Evolutionary conservation across 2,113 vertebrate species (phyloP).

Genomic region (Cinclus cinclus): DNA sequence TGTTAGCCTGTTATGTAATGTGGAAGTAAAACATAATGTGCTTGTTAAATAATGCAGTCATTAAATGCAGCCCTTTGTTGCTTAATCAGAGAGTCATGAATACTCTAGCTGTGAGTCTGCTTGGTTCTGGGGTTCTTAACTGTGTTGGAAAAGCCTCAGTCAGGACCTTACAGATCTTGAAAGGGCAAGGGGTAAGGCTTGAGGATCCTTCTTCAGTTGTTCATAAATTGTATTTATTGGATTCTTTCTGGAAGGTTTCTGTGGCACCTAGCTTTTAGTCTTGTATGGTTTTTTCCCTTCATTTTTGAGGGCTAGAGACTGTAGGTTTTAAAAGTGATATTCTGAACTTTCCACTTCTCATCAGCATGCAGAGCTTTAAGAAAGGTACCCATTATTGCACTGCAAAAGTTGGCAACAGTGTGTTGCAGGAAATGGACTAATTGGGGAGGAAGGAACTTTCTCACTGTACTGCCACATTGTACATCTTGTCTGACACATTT

Average conservation of each 20-base stretch:
- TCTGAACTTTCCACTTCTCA: background rate
- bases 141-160: background rate
- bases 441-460: background rate
- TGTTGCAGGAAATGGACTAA: background rate
- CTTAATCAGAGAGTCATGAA: constrained; percentile 32
- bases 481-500: background rate
- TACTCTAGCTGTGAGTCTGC: constrained; percentile 40
- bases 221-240: background rate
- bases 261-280: background rate
- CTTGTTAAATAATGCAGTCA: constrained; percentile 29
- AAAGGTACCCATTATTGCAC: background rate
- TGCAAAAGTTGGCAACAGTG: background rate
- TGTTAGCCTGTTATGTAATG: constrained; percentile 21
- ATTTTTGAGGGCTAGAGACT: background rate
- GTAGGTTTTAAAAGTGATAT: background rate
- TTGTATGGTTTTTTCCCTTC: background rate
- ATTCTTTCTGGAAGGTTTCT: background rate
- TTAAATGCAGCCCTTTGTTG: constrained; percentile 63
- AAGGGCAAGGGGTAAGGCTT: background rate
- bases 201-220: background rate
- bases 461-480: background rate
- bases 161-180: background rate
- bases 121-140: background rate
- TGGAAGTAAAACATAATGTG: constrained; percentile 43
- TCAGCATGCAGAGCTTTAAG: background rate